Evolutionary conservation across 2,888 invertebrate species (phyloP).

Genomic region (Pediacus dermestoides): DNA sequence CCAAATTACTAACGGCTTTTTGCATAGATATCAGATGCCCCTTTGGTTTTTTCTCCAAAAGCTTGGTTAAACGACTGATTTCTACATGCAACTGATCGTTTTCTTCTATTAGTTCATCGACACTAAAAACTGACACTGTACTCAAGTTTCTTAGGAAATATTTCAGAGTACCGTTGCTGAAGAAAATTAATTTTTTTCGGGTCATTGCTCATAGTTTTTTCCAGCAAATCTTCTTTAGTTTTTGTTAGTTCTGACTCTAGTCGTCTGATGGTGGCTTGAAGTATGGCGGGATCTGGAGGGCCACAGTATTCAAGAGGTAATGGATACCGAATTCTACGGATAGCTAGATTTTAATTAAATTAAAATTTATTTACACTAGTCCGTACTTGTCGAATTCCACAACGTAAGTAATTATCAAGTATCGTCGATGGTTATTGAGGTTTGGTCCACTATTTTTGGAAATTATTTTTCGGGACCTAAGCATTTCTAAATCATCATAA

Average conservation of each 20-base stretch:
- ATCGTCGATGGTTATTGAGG: constrained; percentile 47
- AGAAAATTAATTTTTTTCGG: constrained; percentile 34
- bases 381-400: constrained; percentile 55
- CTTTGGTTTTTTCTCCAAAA: constrained; percentile 30
- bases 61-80: constrained; percentile 30
- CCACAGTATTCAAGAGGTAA: constrained; percentile 55
- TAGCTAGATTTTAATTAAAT: neutral
- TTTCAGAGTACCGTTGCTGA: constrained; percentile 39
- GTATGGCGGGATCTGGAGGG: constrained; percentile 51
- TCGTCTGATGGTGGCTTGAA: constrained; percentile 52
- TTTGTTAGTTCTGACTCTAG: constrained; percentile 50
- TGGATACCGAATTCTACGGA: constrained; percentile 53
- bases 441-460: constrained; percentile 32
- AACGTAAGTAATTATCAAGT: constrained; percentile 54
- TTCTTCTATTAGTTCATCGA: constrained; percentile 42
- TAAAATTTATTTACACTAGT: constrained; percentile 6
- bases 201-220: constrained; percentile 28
- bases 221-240: constrained; percentile 37
- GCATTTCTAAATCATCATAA: constrained; percentile 52
- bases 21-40: constrained; percentile 36
- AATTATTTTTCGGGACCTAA: constrained; percentile 47
- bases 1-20: constrained; percentile 47
- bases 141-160: constrained; percentile 14
- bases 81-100: constrained; percentile 40
- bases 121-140: constrained; percentile 24